A percentile compares a stretch with the other conserved stretches of the same genome.
Conservation (phyloP, 1,140 invertebrate genomes). For the Procambarus clarkii region DNA sequence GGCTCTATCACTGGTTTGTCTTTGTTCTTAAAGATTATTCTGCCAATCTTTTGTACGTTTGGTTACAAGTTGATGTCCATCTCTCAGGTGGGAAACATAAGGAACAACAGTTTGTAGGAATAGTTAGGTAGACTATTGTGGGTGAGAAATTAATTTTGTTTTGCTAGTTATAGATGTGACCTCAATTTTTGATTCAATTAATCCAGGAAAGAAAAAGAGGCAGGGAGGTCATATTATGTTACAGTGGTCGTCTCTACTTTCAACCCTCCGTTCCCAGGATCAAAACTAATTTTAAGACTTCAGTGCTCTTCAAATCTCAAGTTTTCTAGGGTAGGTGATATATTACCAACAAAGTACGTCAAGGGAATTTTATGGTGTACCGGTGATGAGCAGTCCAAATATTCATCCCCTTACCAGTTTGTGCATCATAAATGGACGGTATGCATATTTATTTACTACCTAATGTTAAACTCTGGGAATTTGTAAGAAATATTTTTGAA, state of each 20-base stretch:
- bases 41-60: not conserved
- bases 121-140: not conserved
- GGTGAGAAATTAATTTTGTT: not conserved
- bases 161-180: not conserved
- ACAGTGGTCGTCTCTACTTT: slow-evolving; percentile 24
- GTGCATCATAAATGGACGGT: slow-evolving; percentile 1
- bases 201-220: not conserved
- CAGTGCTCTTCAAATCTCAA: slow-evolving; percentile 59
- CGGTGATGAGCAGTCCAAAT: not conserved
- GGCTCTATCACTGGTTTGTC: not conserved
- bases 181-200: not conserved
- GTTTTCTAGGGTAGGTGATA: slow-evolving; percentile 44
- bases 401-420: slow-evolving; percentile 1
- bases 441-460: not conserved
- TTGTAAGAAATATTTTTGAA: slow-evolving; percentile 2
- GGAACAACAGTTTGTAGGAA: not conserved
- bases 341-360: slow-evolving; percentile 38
- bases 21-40: not conserved
- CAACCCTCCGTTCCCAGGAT: slow-evolving; percentile 54
- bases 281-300: slow-evolving; percentile 61
- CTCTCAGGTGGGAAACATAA: not conserved
- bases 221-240: slow-evolving; percentile 20
- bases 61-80: not conserved
- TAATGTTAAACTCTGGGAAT: slow-evolving; percentile 17
- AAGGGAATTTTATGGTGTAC: slow-evolving; percentile 10